Base-by-base conservation (phyloP, 2,888 invertebrate genomes). In the Crossocerus cetratus region DNA sequence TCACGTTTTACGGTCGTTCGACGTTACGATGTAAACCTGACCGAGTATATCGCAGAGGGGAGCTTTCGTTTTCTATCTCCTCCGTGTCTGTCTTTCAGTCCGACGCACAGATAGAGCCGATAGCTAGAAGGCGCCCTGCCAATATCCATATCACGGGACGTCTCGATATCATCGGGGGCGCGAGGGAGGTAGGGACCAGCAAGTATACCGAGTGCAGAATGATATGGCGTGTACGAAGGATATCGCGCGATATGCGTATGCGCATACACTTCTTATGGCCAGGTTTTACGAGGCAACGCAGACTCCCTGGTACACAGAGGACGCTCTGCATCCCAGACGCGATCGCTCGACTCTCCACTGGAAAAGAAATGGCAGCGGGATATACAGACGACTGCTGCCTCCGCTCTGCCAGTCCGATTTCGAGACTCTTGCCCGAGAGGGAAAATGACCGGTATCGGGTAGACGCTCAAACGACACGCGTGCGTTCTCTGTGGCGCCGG, bases 361-460 rank as follows among this genome's bases (percentile, higher is more conserved):
- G 49, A 49, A 49, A 49, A 16, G 65, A 49, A 63, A 65, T 65
- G 69, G 63, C 62, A 63, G 49, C 59, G 64, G 67, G 32, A 60
- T 49, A 60, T 49, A 71, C 21, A 62, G 57, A 58, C 53, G 66
- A 61, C 49, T 54, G 49, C 20, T 54, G 21, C 42, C 5, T 58
- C 8, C 16, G 18, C 16, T 62, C 32, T 53, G 32, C 45, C 56
- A 43, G 64, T 32, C 32, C 32, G 32, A 32, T 32, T 8, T 32
- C 58, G 70, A 83, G 67, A 74, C 74, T 78, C 78, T 69, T 69
- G 74, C 75, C 82, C 79, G 78, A 81, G 81, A 84, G 79, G 32
- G 32, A 75, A 79, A 81, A 78, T 78, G 83, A 78, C 83, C 79
- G 81, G 83, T 80, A 84, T 83, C 80, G 74, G 32, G 67, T 75